Percentiles rank a stretch among this genome's conserved stretches.
Evolutionary conservation across 2,113 vertebrate species (phyloP).

Genomic region (Pagrus major): DNA sequence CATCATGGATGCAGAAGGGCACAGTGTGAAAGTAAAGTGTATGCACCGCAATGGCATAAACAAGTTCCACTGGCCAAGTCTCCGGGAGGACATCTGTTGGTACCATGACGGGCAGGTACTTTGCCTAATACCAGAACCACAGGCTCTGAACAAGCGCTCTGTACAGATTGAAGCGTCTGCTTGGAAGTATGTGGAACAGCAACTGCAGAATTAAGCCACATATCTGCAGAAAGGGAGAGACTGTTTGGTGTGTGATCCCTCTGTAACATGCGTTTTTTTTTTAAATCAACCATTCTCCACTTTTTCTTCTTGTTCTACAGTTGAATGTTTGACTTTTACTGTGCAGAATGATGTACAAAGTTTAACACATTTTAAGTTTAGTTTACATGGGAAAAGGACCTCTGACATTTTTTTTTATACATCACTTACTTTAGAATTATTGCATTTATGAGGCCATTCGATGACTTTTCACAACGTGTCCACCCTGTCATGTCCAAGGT

Average conservation of each 20-base stretch:
- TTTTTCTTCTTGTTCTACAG: too few species aligned
- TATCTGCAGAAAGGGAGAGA: conserved; percentile 4
- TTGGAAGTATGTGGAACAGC: conserved; percentile 14
- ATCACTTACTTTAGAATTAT: too few species aligned
- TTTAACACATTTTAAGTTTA: neutral
- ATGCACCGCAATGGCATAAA: conserved; percentile 36
- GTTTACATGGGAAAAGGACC: conserved; percentile 3
- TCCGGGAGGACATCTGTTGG: conserved; percentile 32
- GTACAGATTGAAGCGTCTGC: neutral
- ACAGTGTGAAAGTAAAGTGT: conserved; percentile 43
- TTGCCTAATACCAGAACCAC: conserved; percentile 9
- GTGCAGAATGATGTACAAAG: too few species aligned
- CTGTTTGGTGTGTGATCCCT: neutral
- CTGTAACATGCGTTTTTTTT: too few species aligned
- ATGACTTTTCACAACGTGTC: too few species aligned
- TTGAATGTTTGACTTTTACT: too few species aligned
- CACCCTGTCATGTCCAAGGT: neutral
- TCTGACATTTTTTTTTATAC: too few species aligned
- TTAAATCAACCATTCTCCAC: neutral
- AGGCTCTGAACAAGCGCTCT: neutral
- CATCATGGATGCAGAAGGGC: conserved; percentile 33
- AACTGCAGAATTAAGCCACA: conserved; percentile 6
- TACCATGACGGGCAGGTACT: conserved; percentile 30
- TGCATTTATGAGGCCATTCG: too few species aligned
- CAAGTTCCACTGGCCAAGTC: conserved; percentile 46